These are phyloP conservation scores for Hippolais icterina DNA, from an alignment of 2,113 vertebrate species.

Conservation along the genomic window DNA sequence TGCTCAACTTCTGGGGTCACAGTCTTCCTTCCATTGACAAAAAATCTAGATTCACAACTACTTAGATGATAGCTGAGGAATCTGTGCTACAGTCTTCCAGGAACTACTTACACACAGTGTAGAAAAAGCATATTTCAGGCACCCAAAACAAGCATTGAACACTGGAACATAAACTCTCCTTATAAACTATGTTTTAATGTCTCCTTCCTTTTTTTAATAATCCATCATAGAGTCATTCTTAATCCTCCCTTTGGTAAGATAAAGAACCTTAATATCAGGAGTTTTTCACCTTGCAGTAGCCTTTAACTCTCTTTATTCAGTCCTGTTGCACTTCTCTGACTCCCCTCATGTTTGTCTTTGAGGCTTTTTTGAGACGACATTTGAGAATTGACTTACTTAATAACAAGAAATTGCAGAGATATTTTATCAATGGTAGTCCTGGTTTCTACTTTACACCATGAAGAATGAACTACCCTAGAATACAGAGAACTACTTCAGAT, in stretches of 20 bases:
- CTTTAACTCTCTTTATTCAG: background rate
- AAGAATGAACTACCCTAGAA: background rate
- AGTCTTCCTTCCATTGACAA: background rate
- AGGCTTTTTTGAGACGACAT: background rate
- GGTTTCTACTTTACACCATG: background rate
- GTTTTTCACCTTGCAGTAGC: background rate
- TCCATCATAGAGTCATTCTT: background rate
- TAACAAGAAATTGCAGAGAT: background rate
- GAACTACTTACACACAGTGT: background rate
- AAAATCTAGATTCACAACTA: background rate
- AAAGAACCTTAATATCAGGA: background rate
- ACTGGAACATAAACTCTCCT: background rate
- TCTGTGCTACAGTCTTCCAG: background rate
- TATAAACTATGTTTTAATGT: background rate
- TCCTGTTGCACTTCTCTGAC: background rate
- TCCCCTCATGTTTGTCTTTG: background rate
- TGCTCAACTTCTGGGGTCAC: background rate
- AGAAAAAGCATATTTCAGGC: background rate
- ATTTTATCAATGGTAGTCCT: background rate
- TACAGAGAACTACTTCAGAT: background rate
- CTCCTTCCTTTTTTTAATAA: background rate
- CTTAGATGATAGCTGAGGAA: background rate
- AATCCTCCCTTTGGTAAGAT: background rate
- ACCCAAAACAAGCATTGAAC: background rate
- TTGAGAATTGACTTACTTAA: background rate